A percentile compares a stretch with the other conserved stretches of the same genome.
Conservation (phyloP, 2,888 invertebrate species). For the Lithophane leautieri region DNA sequence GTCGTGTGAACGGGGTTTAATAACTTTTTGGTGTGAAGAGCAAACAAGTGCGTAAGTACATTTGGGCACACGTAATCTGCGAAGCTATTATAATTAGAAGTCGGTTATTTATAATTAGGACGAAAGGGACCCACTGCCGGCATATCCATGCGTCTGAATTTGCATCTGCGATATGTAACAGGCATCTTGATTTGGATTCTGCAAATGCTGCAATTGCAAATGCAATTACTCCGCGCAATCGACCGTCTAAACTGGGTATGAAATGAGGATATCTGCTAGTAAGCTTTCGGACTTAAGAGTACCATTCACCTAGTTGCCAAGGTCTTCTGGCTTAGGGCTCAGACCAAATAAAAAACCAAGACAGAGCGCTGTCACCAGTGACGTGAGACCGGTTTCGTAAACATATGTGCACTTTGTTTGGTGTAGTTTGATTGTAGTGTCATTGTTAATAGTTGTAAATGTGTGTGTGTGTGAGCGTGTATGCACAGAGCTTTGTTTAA, state of each 20-base stretch:
- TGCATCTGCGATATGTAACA: background rate
- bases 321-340: background rate
- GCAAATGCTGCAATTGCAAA: background rate
- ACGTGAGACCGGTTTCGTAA: no score
- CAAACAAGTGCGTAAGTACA: constrained; percentile 1
- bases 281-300: background rate
- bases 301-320: background rate
- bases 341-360: no score
- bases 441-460: no score
- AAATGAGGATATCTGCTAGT: background rate
- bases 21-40: constrained; percentile 3
- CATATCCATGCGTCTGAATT: constrained; percentile 3
- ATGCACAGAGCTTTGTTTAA: no score
- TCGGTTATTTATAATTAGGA: constrained; percentile 14
- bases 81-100: constrained; percentile 3
- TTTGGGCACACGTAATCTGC: background rate
- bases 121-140: background rate
- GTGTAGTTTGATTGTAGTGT: no score
- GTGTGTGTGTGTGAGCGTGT: no score
- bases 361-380: no score
- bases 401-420: no score
- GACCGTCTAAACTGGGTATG: background rate
- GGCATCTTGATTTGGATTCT: constrained; percentile 6
- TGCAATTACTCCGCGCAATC: background rate
- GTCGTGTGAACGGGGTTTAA: constrained; percentile 28